Evolutionary conservation across 2,113 vertebrate species (phyloP).

Genomic region (Notechis scutatus): DNA sequence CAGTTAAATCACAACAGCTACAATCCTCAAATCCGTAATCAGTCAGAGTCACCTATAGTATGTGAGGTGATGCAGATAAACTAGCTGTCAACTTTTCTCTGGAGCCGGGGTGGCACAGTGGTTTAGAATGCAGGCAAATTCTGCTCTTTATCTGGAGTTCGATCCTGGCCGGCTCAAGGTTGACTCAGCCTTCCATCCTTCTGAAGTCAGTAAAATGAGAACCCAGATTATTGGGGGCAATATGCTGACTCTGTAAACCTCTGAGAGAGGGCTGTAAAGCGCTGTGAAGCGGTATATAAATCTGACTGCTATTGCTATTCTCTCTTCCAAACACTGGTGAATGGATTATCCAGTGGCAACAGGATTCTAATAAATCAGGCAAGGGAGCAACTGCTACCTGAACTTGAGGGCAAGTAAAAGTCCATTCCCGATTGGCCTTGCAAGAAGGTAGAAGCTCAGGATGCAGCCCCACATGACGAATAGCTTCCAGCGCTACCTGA

Average conservation of each 20-base stretch:
- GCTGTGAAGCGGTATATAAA: not conserved
- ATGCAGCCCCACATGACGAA: not conserved
- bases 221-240: not conserved
- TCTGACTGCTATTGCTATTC: not conserved
- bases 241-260: not conserved
- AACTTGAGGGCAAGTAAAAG: not conserved
- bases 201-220: not conserved
- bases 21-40: not conserved
- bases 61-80: not conserved
- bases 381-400: not conserved
- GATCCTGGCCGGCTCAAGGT: not conserved
- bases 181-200: not conserved
- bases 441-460: not conserved
- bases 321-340: not conserved
- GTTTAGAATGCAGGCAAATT: not conserved
- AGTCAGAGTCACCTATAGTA: not conserved
- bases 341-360: not conserved
- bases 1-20: not conserved
- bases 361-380: not conserved
- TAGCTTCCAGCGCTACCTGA: slow-evolving; percentile 24
- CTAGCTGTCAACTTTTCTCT: not conserved
- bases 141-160: not conserved
- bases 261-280: not conserved
- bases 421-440: not conserved
- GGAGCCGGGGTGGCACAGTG: not conserved